Base-by-base conservation (phyloP, 2,888 invertebrate species). In the Temnothorax rugatulus region DNA sequence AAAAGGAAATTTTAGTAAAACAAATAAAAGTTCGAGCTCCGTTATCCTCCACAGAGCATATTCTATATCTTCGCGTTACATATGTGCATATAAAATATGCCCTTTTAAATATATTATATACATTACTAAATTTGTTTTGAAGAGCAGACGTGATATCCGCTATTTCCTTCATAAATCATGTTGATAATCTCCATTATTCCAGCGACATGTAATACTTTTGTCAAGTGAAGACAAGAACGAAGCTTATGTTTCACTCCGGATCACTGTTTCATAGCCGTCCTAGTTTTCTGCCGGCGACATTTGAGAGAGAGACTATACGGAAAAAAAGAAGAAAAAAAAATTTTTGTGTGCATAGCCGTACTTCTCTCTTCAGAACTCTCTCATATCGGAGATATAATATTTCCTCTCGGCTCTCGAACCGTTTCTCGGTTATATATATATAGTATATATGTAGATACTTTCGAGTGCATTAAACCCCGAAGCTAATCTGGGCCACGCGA, bases 211-310 rank as follows among this genome's bases (percentile, higher is more conserved):
- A 44, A 77, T 77, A 57, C 69, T 69, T 77, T 68, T 68, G 52
- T 77, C 76, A 47, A 68, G 76, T 66, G 52, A 66, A 76, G 50
- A 76, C 76, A 25, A 77, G 69, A 69, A 69, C 52, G 38, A 68
- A 44, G 54, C 69, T 77, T 77, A 77, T 29, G 69, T 77, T 77
- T 77, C 54, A 77, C n/a, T 69, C 2, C 54, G 54, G 54, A 54
- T 69, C 44, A n/a, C 41, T 57, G 68, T 57, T 77, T 77, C 54
- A 54, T 77, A 57, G 38, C 69, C 29, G 77, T 69, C 29, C 54
- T 11, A 44, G 77, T 77, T 68, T 69, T 29, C 29, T 41, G 41
- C 41, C 25, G 68, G 54, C n/a, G 68, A 77, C 77, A 68, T 77
- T 77, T 68, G 68, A 69, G 54, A 69, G 54, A 68, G 52, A 52